Percentiles rank a stretch among this genome's conserved stretches.
Evolutionary conservation across 1,140 invertebrate genomes (phyloP).

Genomic region (Macrobrachium rosenbergii): DNA sequence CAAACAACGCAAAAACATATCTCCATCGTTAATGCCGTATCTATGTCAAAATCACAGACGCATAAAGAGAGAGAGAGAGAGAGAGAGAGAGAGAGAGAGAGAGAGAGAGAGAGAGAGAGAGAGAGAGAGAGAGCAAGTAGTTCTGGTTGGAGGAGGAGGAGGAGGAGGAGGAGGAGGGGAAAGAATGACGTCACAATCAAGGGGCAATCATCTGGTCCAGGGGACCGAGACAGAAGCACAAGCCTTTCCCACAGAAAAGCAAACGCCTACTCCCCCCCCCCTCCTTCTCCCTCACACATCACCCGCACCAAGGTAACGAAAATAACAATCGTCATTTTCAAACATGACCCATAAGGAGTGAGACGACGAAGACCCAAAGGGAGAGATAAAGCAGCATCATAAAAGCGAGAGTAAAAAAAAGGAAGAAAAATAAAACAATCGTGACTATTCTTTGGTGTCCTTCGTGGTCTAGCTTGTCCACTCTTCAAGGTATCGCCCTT

Average conservation of each 20-base stretch:
- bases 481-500: too few species aligned
- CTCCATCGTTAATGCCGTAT: too few species aligned
- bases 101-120: slow-evolving; percentile 17
- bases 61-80: slow-evolving; percentile 21
- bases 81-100: slow-evolving; percentile 14
- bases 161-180: too few species aligned
- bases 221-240: too few species aligned
- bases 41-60: too few species aligned
- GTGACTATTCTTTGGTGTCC: too few species aligned
- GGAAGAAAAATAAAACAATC: not conserved
- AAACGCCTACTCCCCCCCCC: not conserved
- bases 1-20: too few species aligned
- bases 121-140: not conserved
- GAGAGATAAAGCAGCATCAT: not conserved
- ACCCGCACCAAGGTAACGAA: too few species aligned
- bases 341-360: not conserved
- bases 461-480: too few species aligned
- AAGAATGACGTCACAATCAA: not conserved
- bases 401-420: not conserved
- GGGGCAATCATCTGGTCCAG: too few species aligned
- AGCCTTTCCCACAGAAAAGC: too few species aligned
- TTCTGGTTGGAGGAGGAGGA: not conserved
- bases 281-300: not conserved
- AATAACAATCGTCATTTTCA: not conserved
- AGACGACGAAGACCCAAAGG: slow-evolving; percentile 1